phyloP scores from a whole-genome alignment of 2,797 vertebrate genomes.

The Malacoctenus gilli region DNA sequence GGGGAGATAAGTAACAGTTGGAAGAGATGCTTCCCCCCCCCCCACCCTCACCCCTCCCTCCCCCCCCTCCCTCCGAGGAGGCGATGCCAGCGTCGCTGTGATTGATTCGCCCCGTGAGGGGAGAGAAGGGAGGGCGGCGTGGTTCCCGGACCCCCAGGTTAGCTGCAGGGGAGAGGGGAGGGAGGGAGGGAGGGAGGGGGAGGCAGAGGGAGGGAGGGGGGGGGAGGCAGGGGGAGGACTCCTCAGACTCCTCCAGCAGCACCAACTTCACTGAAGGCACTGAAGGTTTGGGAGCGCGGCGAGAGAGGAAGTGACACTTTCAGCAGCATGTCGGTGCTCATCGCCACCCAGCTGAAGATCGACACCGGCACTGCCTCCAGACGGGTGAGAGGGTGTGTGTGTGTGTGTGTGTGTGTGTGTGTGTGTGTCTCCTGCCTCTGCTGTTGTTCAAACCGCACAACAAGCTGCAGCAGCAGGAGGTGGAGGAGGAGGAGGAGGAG shows the following conservation, averaged over 20 bases:
- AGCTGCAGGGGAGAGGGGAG: constrained; percentile 53
- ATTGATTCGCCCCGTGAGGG: constrained; percentile 64
- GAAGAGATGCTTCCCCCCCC: constrained; percentile 45
- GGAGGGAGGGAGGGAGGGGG: constrained; percentile 8
- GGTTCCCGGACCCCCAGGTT: constrained; percentile 65
- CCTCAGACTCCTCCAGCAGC: constrained; percentile 63
- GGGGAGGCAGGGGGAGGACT: constrained; percentile 23
- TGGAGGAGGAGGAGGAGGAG: not conserved
- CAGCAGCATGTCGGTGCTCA: constrained; percentile 80
- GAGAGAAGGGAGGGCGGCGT: constrained; percentile 42
- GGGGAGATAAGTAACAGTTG: too few relatives aligned
- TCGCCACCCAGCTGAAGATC: constrained; percentile 82
- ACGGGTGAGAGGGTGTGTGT: constrained; percentile 77
- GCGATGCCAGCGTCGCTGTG: constrained; percentile 53
- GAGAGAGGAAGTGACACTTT: constrained; percentile 50
- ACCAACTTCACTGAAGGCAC: constrained; percentile 72
- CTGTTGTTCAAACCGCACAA: constrained; percentile 49
- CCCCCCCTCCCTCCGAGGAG: constrained; percentile 3
- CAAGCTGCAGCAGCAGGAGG: too few relatives aligned
- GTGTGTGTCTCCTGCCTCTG: constrained; percentile 55
- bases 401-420: constrained; percentile 53
- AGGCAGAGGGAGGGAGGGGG: not conserved
- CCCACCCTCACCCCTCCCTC: constrained; percentile 14
- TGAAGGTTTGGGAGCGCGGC: constrained; percentile 58
- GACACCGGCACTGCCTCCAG: constrained; percentile 69